Base-by-base conservation (phyloP, 2,888 invertebrate genomes). In the Callimorpha dominula region DNA sequence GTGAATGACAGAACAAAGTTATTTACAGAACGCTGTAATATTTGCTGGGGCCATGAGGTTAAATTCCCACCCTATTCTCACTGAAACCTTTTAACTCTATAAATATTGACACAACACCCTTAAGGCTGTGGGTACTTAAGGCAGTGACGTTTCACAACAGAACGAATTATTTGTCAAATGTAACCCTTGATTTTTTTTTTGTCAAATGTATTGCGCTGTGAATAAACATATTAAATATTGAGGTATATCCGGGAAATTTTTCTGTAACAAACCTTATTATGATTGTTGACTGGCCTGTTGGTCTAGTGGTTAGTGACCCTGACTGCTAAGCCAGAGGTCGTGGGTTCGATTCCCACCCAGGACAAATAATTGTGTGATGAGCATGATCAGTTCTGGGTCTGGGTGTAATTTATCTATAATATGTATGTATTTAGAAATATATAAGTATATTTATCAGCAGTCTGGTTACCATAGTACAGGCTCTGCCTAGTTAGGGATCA, bases 81-180 rank as follows among this genome's bases (percentile, higher is more conserved):
- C 49, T 50, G 40, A 64, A 78, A 78, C 81, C 57, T 77, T 83
- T 82, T 72, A 81, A 65, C 60, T 69, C 52, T 62, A 77, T 75
- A 75, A 82, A 82, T 82, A 82, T 83, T 81, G 73, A 83, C 81
- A 79, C 70, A 76, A 75, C 74, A 74, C 77, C 69, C 67, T 15
- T 64, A 46, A 64, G 20, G 46, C 20, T 20, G 64, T 46, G 65
- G 46, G 46, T 20, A 46, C 46, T 65, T 20, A 46, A 46, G 65
- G 65, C n/a, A 20, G 46, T 65, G 20, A 20, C 65, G 65, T 46
- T 14, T 20, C 20, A 60, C 60, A 31, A 60, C 60, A 60, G 14
- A 57, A 57, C 57, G 57, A 20, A 57, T 57, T 57, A 20, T n/a
- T n/a, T n/a, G n/a, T 6, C 5, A 43, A 43, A 43, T 43, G 43